Evolutionary conservation across 2,797 vertebrate genomes (phyloP).

Genomic region (Ptychobarbus kaznakovi): DNA sequence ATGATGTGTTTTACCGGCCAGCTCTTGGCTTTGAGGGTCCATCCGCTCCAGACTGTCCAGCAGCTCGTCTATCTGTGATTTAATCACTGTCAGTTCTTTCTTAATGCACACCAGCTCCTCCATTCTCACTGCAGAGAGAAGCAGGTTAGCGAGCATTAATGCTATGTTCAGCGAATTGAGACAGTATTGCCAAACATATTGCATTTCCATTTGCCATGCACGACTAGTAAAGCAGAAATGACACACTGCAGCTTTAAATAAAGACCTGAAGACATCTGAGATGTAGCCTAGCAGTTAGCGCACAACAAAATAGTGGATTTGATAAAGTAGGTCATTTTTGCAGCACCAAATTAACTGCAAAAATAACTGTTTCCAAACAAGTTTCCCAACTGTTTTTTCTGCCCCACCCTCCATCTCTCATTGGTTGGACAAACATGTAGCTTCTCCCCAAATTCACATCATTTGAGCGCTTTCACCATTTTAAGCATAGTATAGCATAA

Average conservation of each 20-base stretch:
- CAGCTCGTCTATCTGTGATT: conserved; percentile 76
- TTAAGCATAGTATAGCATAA: background rate
- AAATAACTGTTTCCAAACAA: background rate
- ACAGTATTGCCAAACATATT: background rate
- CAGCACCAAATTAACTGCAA: background rate
- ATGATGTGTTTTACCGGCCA: background rate
- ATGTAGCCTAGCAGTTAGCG: background rate
- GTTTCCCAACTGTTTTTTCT: background rate
- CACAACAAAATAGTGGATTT: background rate
- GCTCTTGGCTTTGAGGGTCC: conserved; percentile 67
- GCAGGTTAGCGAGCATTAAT: background rate
- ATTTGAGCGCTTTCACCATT: background rate
- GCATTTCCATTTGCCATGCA: background rate
- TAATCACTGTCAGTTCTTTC: conserved; percentile 73
- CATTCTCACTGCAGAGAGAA: conserved; percentile 69
- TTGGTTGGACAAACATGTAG: background rate
- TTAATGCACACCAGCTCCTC: conserved; percentile 73
- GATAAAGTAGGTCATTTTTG: background rate
- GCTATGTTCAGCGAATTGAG: background rate
- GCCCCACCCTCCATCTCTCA: background rate
- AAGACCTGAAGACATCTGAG: background rate
- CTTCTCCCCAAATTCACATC: background rate
- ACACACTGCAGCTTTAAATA: background rate
- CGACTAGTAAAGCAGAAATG: background rate
- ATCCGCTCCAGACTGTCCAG: conserved; percentile 74